Percentiles rank a stretch among this genome's conserved stretches.
These are phyloP conservation scores for Crenichthys baileyi DNA, from an alignment of 2,797 vertebrate species.

Conservation along the genomic window DNA sequence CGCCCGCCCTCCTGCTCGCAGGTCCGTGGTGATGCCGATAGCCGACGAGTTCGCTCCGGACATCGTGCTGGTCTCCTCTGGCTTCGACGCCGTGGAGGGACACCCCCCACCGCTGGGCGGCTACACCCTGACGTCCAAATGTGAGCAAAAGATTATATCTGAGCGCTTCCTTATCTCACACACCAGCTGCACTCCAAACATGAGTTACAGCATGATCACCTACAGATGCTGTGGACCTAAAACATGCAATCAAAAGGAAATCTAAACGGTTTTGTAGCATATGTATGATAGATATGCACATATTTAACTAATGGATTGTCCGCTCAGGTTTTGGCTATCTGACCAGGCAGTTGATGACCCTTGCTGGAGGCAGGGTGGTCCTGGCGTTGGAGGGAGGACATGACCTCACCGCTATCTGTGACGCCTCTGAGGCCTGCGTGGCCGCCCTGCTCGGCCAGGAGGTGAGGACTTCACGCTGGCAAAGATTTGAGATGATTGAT, in stretches of 20 bases:
- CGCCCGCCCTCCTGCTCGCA: constrained; percentile 46
- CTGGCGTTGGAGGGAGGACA: constrained; percentile 96
- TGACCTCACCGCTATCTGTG: constrained; percentile 95
- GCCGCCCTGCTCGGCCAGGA: constrained; percentile 91
- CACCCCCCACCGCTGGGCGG: constrained; percentile 92
- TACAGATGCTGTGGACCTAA: not conserved
- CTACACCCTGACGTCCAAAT: constrained; percentile 91
- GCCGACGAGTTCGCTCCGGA: constrained; percentile 92
- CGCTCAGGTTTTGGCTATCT: constrained; percentile 92
- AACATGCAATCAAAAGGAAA: not conserved
- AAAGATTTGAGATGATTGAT: not conserved
- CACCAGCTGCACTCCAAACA: not conserved
- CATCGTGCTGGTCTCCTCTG: constrained; percentile 92
- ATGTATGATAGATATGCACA: not conserved
- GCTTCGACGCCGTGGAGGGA: constrained; percentile 93
- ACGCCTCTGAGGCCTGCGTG: constrained; percentile 94
- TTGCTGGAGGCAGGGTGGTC: constrained; percentile 90
- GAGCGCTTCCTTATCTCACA: not conserved
- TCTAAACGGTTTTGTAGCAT: not conserved
- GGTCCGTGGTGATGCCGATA: constrained; percentile 94
- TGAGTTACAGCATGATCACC: not conserved
- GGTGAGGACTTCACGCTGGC: constrained; percentile 73
- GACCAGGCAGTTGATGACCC: constrained; percentile 93
- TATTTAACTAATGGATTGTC: not conserved
- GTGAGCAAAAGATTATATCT: constrained; percentile 76